These are phyloP conservation scores for Liasis olivaceus DNA, from an alignment of 2,797 vertebrate genomes.

Conservation along the genomic window DNA sequence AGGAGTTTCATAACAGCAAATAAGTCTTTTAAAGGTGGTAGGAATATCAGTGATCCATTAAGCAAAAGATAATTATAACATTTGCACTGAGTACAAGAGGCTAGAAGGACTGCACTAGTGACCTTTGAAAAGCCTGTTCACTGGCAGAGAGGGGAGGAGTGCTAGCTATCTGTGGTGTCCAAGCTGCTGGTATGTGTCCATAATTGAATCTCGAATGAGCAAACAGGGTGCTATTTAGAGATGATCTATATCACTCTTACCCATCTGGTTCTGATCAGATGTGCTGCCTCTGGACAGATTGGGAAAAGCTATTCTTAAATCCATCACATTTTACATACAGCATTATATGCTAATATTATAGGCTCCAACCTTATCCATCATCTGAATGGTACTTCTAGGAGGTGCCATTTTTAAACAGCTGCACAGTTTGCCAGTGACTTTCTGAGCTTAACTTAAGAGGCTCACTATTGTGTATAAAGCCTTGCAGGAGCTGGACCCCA, in stretches of 20 bases:
- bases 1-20: conserved; percentile 26
- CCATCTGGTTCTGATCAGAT: background rate
- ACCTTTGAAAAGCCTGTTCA: background rate
- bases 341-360: background rate
- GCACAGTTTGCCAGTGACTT: background rate
- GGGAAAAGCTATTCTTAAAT: background rate
- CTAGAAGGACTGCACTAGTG: background rate
- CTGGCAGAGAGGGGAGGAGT: background rate
- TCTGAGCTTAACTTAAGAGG: background rate
- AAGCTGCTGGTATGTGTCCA: background rate
- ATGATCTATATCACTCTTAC: background rate
- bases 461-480: background rate
- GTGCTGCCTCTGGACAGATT: background rate
- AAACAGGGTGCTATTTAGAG: too few species aligned
- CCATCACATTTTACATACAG: background rate
- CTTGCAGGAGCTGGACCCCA: background rate
- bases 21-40: conserved; percentile 14
- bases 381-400: background rate
- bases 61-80: background rate
- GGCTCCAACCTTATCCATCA: background rate
- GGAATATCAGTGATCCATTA: background rate
- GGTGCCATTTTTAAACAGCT: background rate
- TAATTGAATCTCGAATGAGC: background rate
- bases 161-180: background rate
- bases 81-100: background rate